phyloP scores from a whole-genome alignment of 2,888 invertebrate genomes.

The Aelia acuminata region DNA sequence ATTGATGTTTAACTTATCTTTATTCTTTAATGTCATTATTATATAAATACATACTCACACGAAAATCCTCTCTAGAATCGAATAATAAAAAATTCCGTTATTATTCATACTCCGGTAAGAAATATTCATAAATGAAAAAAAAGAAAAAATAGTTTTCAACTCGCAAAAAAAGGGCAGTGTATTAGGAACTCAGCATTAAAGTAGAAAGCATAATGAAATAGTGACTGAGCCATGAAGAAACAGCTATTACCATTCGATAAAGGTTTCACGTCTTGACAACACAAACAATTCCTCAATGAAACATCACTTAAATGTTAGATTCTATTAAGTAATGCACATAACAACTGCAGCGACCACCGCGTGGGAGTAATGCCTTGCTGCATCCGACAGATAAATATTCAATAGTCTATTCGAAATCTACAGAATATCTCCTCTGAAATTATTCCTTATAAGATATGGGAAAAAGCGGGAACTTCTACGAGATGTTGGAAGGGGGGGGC shows the following conservation, averaged over 20 bases:
- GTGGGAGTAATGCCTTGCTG: constrained; percentile 7
- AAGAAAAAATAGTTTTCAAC: neutral
- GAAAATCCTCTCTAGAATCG: no score
- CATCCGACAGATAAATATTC: constrained; percentile 15
- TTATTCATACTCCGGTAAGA: no score
- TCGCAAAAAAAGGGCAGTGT: neutral
- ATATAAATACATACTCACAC: no score
- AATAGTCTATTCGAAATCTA: constrained; percentile 7
- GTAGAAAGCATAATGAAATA: neutral
- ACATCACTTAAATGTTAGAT: neutral
- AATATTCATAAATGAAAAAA: neutral
- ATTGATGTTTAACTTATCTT: no score
- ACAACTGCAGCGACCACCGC: neutral
- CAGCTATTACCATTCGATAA: neutral
- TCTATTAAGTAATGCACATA: constrained; percentile 26
- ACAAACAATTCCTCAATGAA: neutral
- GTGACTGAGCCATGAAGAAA: neutral
- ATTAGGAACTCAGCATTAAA: neutral
- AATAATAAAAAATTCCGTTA: no score
- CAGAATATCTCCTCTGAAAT: constrained; percentile 43
- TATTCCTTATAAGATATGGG: constrained; percentile 55
- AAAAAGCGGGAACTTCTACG: constrained; percentile 19
- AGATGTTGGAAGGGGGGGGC: constrained; percentile 44
- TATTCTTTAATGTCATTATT: no score
- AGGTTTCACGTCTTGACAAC: neutral